A percentile compares a stretch with the other conserved stretches of the same genome.
phyloP scores from a whole-genome alignment of 2,888 invertebrate genomes.

The Tiliacea citrago region DNA sequence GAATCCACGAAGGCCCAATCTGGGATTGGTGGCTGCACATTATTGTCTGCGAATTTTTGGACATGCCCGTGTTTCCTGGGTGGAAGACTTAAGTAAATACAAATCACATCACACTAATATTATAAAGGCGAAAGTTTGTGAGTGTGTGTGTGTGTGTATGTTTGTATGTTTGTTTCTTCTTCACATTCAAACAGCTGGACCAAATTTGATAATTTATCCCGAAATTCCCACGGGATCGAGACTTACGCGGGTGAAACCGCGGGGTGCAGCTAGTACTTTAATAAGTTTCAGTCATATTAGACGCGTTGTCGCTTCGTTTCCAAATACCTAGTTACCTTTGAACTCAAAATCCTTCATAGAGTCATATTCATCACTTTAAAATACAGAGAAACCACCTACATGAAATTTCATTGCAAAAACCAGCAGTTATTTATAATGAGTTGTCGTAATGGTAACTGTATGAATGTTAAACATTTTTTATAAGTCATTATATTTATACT shows the following conservation, averaged over 20 bases:
- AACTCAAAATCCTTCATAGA: not conserved
- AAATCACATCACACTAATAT: too few relatives aligned
- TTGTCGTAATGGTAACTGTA: constrained; percentile 53
- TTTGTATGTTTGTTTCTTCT: too few relatives aligned
- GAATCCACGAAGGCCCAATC: not conserved
- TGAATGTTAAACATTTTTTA: constrained; percentile 57
- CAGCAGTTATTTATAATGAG: constrained; percentile 51
- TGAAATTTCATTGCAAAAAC: constrained; percentile 30
- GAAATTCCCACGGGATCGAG: too few relatives aligned
- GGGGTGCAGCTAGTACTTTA: too few relatives aligned
- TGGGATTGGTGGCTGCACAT: not conserved
- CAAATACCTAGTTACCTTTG: not conserved
- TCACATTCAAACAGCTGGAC: too few relatives aligned
- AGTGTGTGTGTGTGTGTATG: too few relatives aligned
- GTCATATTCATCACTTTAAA: not conserved
- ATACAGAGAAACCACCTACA: constrained; percentile 25
- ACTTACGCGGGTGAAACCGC: too few relatives aligned
- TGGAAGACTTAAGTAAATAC: not conserved
- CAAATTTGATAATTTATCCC: too few relatives aligned
- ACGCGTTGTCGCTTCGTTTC: not conserved
- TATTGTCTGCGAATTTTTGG: not conserved
- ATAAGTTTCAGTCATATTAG: too few relatives aligned
- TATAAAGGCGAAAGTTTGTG: too few relatives aligned
- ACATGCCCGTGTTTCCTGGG: not conserved
- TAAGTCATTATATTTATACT: constrained; percentile 64